phyloP scores from a whole-genome alignment of 2,113 vertebrate genomes.

The Charina bottae region DNA sequence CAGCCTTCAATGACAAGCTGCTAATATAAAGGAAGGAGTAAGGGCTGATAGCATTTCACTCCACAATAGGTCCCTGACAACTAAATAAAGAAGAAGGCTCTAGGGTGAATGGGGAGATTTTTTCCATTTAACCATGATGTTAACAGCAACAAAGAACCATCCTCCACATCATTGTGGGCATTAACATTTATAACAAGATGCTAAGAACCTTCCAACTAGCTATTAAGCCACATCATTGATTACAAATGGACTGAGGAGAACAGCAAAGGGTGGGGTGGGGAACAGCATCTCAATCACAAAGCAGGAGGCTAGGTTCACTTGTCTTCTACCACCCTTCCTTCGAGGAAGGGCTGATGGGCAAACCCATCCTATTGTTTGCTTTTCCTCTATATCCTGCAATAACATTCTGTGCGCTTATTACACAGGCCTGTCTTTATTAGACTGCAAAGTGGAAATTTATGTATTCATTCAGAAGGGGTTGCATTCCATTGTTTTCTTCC shows the following conservation, averaged over 20 bases:
- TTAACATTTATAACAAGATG: constrained; percentile 58
- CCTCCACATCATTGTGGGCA: constrained; percentile 43
- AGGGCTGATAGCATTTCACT: constrained; percentile 41
- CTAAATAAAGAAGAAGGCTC: constrained; percentile 47
- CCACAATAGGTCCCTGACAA: constrained; percentile 48
- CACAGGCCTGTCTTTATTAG: background rate
- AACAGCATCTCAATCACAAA: constrained; percentile 28
- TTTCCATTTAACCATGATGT: constrained; percentile 52
- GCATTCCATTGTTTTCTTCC: background rate
- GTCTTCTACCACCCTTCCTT: constrained; percentile 32
- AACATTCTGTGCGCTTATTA: background rate
- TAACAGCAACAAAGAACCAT: constrained; percentile 52
- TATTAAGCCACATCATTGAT: constrained; percentile 63
- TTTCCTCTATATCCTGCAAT: background rate
- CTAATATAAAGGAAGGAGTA: constrained; percentile 29
- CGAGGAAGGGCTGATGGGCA: constrained; percentile 22
- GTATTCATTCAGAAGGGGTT: background rate
- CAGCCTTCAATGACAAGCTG: constrained; percentile 37
- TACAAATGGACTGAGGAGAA: constrained; percentile 53
- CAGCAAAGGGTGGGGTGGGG: background rate
- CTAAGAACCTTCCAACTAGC: constrained; percentile 62
- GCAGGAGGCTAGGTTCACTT: background rate
- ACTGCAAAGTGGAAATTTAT: background rate
- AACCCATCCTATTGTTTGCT: background rate
- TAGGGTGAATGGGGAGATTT: constrained; percentile 41